A percentile compares a stretch with the other conserved stretches of the same genome.
Conservation (phyloP, 2,888 invertebrate genomes). For the Argyresthia albistria region DNA sequence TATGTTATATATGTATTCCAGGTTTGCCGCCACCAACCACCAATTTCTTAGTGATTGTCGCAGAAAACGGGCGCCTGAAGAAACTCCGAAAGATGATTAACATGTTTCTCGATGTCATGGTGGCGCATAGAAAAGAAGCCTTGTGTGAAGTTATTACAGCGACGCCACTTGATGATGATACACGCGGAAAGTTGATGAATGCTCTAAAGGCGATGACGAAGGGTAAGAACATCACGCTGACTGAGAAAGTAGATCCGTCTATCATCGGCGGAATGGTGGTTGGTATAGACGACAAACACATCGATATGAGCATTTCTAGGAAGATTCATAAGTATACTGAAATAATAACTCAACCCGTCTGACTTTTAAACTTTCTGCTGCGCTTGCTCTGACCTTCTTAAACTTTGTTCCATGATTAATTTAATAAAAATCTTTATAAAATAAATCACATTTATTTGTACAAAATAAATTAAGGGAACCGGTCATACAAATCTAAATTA, state of each 20-base stretch:
- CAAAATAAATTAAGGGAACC: background rate
- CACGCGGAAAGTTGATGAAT: slow-evolving; percentile 27
- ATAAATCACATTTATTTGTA: background rate
- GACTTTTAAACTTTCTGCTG: background rate
- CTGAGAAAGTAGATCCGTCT: slow-evolving; percentile 40
- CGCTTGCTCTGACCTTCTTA: background rate
- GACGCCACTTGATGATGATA: slow-evolving; percentile 31
- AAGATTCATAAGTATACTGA: slow-evolving; percentile 47
- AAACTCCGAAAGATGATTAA: slow-evolving; percentile 37
- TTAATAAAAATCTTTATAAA: background rate
- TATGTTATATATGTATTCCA: slow-evolving; percentile 11
- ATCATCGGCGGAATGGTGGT: slow-evolving; percentile 53
- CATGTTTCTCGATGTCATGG: slow-evolving; percentile 43
- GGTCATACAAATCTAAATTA: slow-evolving; percentile 10
- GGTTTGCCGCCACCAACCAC: slow-evolving; percentile 38
- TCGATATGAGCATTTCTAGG: slow-evolving; percentile 46
- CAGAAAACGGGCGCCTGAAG: slow-evolving; percentile 51
- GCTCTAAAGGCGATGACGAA: slow-evolving; percentile 39
- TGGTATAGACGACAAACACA: slow-evolving; percentile 50
- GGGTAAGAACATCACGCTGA: slow-evolving; percentile 40
- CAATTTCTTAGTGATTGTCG: slow-evolving; percentile 44
- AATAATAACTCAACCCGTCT: slow-evolving; percentile 35
- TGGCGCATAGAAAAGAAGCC: slow-evolving; percentile 49
- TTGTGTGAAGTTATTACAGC: slow-evolving; percentile 55
- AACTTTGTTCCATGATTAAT: background rate